Evolutionary conservation across 1,140 invertebrate species (phyloP).

Genomic region (Paracyclopina nana): DNA sequence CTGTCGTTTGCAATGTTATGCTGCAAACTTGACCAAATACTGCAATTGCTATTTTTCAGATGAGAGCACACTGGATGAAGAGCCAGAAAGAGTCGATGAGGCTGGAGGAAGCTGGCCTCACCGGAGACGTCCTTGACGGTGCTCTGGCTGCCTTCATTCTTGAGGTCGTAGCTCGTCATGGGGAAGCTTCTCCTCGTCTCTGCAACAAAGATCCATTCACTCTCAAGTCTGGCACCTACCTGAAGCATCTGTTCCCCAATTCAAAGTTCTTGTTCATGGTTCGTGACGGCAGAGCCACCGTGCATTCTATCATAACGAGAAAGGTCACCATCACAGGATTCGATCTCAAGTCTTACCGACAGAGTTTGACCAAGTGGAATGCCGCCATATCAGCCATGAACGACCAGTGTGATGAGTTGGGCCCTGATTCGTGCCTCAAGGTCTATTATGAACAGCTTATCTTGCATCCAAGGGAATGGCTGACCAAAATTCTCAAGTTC

Average conservation of each 20-base stretch:
- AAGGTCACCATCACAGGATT: slow-evolving; percentile 94
- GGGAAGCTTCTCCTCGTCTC: slow-evolving; percentile 67
- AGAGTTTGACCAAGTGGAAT: slow-evolving; percentile 91
- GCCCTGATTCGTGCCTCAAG: slow-evolving; percentile 58
- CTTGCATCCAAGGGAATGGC: slow-evolving; percentile 68
- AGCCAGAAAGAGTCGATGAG: slow-evolving; percentile 71
- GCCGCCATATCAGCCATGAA: slow-evolving; percentile 67
- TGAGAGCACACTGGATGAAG: slow-evolving; percentile 77
- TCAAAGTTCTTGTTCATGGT: slow-evolving; percentile 96
- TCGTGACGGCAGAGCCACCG: slow-evolving; percentile 85
- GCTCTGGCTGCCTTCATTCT: slow-evolving; percentile 90
- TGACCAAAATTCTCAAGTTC: slow-evolving; percentile 74
- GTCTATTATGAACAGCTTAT: slow-evolving; percentile 93
- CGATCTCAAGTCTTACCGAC: slow-evolving; percentile 73
- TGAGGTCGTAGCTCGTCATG: slow-evolving; percentile 86
- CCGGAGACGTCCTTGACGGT: slow-evolving; percentile 71
- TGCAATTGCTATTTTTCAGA: slow-evolving; percentile 31
- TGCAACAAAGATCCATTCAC: slow-evolving; percentile 98
- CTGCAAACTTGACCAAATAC: too few species aligned
- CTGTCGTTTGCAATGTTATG: too few species aligned
- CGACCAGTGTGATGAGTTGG: slow-evolving; percentile 72
- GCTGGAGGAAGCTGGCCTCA: slow-evolving; percentile 80
- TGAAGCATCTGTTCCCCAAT: slow-evolving; percentile 40
- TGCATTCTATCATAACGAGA: slow-evolving; percentile 86
- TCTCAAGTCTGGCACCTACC: slow-evolving; percentile 72